A percentile compares a stretch with the other conserved stretches of the same genome.
These are phyloP conservation scores for Nephrotoma guestfalica DNA, from an alignment of 2,888 invertebrate genomes.

Conservation along the genomic window DNA sequence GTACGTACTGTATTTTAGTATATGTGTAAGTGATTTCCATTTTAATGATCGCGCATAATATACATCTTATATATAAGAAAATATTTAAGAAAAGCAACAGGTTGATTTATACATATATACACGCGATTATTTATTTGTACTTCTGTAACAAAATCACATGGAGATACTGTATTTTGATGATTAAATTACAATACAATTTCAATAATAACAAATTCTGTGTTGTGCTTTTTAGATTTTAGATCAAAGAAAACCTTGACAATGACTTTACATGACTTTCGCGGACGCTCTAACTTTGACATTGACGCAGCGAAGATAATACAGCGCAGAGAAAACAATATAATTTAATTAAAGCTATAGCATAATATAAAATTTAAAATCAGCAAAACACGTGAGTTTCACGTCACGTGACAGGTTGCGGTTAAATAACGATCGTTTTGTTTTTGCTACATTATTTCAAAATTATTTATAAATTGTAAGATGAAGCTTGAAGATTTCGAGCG, in stretches of 20 bases:
- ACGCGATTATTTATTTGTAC: not conserved
- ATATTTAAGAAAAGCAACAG: not conserved
- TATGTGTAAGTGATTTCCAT: not conserved
- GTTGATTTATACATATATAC: not conserved
- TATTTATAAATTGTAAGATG: too few species aligned
- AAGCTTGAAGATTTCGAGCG: not conserved
- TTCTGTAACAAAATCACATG: not conserved
- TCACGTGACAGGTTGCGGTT: not conserved
- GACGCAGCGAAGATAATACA: not conserved
- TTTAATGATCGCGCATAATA: not conserved
- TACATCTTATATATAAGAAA: not conserved
- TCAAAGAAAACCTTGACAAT: slow-evolving; percentile 5
- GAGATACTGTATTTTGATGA: not conserved
- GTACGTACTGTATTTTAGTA: not conserved
- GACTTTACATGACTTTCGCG: slow-evolving; percentile 5
- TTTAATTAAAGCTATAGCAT: not conserved
- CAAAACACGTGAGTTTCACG: not conserved
- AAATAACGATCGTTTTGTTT: too few species aligned
- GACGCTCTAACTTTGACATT: slow-evolving; percentile 3
- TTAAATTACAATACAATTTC: not conserved
- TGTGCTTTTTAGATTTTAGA: not conserved
- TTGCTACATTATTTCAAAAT: too few species aligned
- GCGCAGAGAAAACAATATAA: not conserved
- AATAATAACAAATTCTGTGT: not conserved
- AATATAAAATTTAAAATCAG: not conserved